These are phyloP conservation scores for Litoditis marina DNA, from an alignment of 2,888 invertebrate genomes.

Conservation along the genomic window DNA sequence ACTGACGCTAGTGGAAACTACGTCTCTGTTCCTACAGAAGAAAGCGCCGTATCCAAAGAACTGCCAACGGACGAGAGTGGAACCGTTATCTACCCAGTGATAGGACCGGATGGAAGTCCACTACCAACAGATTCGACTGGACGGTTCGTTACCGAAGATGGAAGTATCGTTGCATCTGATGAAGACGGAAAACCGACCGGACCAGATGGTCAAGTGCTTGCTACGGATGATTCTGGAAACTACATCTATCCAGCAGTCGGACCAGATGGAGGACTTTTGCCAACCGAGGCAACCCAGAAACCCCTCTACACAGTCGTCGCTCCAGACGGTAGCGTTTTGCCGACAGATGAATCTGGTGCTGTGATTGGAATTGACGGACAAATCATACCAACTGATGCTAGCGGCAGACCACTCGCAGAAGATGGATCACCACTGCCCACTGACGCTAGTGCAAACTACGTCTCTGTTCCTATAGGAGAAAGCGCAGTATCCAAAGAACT, in stretches of 20 bases:
- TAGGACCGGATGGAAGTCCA: slow-evolving; percentile 31
- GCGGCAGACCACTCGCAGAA: slow-evolving; percentile 25
- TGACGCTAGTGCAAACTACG: slow-evolving; percentile 25
- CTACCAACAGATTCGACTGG: slow-evolving; percentile 29
- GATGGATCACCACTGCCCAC: slow-evolving; percentile 38
- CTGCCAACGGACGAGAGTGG: slow-evolving; percentile 4
- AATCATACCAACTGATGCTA: slow-evolving; percentile 28
- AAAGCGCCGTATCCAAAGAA: slow-evolving; percentile 18
- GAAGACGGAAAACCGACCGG: slow-evolving; percentile 21
- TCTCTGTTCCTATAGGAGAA: slow-evolving; percentile 2
- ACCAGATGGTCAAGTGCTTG: slow-evolving; percentile 1
- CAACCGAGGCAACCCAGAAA: slow-evolving; percentile 33
- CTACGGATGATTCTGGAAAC: slow-evolving; percentile 36
- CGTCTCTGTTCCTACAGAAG: slow-evolving; percentile 11
- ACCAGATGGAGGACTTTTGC: slow-evolving; percentile 29
- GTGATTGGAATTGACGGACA: slow-evolving; percentile 27
- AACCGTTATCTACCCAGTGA: slow-evolving; percentile 20
- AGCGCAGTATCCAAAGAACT: slow-evolving; percentile 5
- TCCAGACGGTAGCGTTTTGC: slow-evolving; percentile 27
- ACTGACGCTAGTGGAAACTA: slow-evolving; percentile 5
- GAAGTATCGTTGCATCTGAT: slow-evolving; percentile 19
- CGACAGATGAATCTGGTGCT: slow-evolving; percentile 15
- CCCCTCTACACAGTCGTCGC: slow-evolving; percentile 23
- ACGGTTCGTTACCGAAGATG: slow-evolving; percentile 19
- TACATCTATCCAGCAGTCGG: slow-evolving; percentile 31